These are phyloP conservation scores for Tricholaema leucomelas DNA, from an alignment of 2,113 vertebrate species.

Conservation along the genomic window DNA sequence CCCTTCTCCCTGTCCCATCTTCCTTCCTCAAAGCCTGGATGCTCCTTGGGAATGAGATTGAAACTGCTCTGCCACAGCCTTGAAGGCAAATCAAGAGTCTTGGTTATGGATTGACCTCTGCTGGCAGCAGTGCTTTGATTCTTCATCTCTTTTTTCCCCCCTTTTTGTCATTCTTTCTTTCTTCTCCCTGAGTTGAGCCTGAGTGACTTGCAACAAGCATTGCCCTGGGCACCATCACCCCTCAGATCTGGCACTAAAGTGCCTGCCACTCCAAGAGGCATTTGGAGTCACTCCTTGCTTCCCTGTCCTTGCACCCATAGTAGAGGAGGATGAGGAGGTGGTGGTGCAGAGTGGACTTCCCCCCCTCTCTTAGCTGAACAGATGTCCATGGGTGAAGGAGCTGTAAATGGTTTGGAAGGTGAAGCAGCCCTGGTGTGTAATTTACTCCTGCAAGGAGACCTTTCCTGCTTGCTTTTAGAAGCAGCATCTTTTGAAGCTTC, in stretches of 20 bases:
- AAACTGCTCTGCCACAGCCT: neutral
- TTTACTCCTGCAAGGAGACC: conserved; percentile 1
- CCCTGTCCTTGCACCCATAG: neutral
- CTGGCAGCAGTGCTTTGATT: too few species aligned
- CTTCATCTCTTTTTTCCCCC: too few species aligned
- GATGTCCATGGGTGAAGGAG: neutral
- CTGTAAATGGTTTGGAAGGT: conserved; percentile 33
- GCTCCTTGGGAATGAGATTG: neutral
- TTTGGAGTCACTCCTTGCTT: neutral
- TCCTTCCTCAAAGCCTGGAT: neutral
- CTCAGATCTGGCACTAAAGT: conserved; percentile 26
- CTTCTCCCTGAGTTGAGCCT: neutral
- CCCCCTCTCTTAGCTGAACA: neutral
- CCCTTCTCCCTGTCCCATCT: neutral
- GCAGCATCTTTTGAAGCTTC: neutral
- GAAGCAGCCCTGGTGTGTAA: neutral
- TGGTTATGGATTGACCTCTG: too few species aligned
- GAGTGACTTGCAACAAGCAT: neutral
- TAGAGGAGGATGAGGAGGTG: neutral
- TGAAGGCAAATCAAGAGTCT: neutral
- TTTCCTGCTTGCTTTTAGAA: neutral
- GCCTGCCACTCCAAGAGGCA: conserved; percentile 23
- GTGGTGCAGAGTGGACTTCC: neutral
- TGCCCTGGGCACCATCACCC: neutral
- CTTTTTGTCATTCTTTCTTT: neutral